phyloP scores from a whole-genome alignment of 2,113 vertebrate species.

The Sigmodon hispidus region DNA sequence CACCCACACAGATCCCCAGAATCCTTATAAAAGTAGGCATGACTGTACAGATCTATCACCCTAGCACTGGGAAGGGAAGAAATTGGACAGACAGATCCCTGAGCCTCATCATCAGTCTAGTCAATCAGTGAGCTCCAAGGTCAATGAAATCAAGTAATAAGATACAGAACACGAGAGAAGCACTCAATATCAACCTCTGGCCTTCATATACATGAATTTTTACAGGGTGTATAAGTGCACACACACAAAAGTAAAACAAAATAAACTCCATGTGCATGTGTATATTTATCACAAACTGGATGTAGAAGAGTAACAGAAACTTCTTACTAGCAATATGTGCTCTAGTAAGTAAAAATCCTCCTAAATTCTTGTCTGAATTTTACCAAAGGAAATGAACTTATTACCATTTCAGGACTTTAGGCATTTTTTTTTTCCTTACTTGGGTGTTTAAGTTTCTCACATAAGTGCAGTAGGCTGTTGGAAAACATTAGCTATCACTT shows the following conservation, averaged over 20 bases:
- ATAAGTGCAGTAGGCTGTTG: constrained; percentile 76
- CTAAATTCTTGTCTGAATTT: fast-evolving
- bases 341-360: constrained; percentile 46
- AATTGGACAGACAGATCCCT: no score
- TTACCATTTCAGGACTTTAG: constrained; percentile 12
- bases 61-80: not conserved
- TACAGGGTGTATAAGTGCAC: not conserved
- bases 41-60: not conserved
- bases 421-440: constrained; percentile 48
- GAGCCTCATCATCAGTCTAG: not conserved
- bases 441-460: constrained; percentile 73
- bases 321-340: constrained; percentile 28
- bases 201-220: not conserved
- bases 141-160: not conserved
- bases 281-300: constrained; percentile 23
- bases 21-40: not conserved
- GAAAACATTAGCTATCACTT: constrained; percentile 78
- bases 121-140: not conserved
- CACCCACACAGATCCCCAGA: not conserved
- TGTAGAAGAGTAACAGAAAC: constrained; percentile 39
- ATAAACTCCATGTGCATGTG: constrained; percentile 5
- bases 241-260: not conserved
- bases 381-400: not conserved
- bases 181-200: not conserved
- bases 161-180: not conserved